These are phyloP conservation scores for Pleuronectes platessa DNA, from an alignment of 2,113 vertebrate genomes.

Conservation along the genomic window DNA sequence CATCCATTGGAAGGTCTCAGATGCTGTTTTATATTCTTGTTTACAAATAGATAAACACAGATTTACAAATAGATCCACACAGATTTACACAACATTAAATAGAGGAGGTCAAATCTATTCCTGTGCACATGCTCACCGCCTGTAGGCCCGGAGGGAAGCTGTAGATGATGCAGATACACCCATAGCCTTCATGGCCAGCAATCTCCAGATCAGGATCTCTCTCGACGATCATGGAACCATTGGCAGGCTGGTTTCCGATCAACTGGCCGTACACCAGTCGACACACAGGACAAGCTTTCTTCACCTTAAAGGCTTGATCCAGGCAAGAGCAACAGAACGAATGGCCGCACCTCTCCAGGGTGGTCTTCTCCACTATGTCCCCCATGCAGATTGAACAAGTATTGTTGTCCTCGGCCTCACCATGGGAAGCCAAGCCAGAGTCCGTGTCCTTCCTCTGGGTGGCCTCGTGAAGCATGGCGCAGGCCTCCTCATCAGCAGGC, in stretches of 20 bases:
- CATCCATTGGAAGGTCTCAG: no score
- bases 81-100: no score
- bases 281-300: conserved; percentile 93
- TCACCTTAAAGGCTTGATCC: conserved; percentile 92
- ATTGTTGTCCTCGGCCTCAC: conserved; percentile 82
- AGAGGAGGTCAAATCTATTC: neutral
- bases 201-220: conserved; percentile 89
- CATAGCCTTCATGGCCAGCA: conserved; percentile 92
- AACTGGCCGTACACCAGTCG: conserved; percentile 93
- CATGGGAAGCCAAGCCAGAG: conserved; percentile 51
- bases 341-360: conserved; percentile 91
- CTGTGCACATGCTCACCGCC: conserved; percentile 83
- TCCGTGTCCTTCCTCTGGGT: conserved; percentile 71
- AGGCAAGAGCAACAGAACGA: conserved; percentile 92
- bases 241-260: conserved; percentile 94
- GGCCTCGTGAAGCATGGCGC: conserved; percentile 72
- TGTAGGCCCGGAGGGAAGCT: conserved; percentile 94
- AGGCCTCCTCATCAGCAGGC: conserved; percentile 79
- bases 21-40: no score
- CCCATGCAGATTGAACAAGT: conserved; percentile 95
- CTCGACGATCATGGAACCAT: conserved; percentile 93
- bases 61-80: no score
- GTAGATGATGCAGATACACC: conserved; percentile 96
- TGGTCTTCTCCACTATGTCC: conserved; percentile 91
- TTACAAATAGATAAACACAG: no score